These are phyloP conservation scores for Pteronotus mesoamericanus DNA, from an alignment of 2,797 vertebrate species.

Conservation along the genomic window DNA sequence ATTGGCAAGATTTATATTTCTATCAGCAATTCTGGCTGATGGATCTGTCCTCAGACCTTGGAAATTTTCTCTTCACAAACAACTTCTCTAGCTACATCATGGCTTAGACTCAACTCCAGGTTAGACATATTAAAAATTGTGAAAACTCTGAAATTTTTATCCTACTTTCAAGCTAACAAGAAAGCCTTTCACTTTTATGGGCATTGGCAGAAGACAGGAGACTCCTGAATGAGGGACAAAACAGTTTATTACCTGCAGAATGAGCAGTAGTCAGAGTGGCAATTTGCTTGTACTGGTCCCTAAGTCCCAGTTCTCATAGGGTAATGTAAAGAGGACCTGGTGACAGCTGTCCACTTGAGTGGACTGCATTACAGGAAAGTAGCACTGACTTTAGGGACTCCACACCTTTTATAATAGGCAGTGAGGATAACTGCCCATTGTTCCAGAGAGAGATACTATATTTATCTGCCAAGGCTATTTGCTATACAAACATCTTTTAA, in stretches of 20 bases:
- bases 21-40: neutral
- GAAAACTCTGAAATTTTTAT: neutral
- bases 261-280: neutral
- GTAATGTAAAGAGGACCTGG: neutral
- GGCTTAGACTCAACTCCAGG: neutral
- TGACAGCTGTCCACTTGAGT: neutral
- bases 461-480: neutral
- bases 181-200: neutral
- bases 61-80: constrained; percentile 11
- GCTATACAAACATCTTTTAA: neutral
- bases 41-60: neutral
- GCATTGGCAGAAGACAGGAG: neutral
- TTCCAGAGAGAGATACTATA: neutral
- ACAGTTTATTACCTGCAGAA: neutral
- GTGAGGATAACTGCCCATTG: neutral
- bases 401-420: neutral
- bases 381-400: neutral
- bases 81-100: neutral
- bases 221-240: neutral
- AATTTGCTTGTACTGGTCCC: neutral
- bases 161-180: neutral
- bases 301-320: neutral
- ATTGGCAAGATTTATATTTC: neutral
- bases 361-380: neutral
- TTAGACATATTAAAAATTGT: neutral